Evolutionary conservation across 2,888 invertebrate genomes (phyloP), one percentile per base, ranked within the genome.

Genomic region (Pristionchus exspectatus): DNA sequence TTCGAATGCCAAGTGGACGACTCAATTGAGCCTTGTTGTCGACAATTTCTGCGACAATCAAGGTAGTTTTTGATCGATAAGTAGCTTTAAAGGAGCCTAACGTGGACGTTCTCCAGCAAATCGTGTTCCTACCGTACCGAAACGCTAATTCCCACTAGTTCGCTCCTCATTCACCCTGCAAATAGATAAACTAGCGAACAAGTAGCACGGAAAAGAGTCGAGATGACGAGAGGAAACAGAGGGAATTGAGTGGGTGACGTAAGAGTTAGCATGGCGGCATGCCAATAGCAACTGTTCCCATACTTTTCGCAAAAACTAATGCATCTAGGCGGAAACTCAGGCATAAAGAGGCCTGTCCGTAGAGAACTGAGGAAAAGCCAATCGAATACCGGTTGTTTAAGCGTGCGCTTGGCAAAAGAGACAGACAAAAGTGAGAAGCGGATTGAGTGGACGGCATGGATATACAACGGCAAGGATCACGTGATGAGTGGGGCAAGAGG

Each of bases 91-190:
- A n/a, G 30, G 12, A n/a, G 38, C 21, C 44, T 12, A 81, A 81
- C 2, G n/a, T n/a, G 77, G 2, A n/a, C 38, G 44, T 50, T 81
- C 50, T 16, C 3, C 2, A 81, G 50, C 24, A 81, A 81, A 50
- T 14, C n/a, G n/a, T 24, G 77, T 44, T 81, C 50, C 77, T 30
- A 50, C 4, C 77, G 21, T n/a, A 81, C 50, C 50, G 24, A 74
- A 44, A 81, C 77, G 50, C 50, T 81, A 81, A 81, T 81, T 81
- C 77, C 77, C 77, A 50, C 33, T 81, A 50, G 77, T 81, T 81
- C 77, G 24, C 77, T n/a, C 50, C 77, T 81, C 50, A 50, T 44
- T 81, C 50, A 9, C 50, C 9, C 77, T 50, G 77, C 77, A 81
- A 74, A 74, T 27, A 81, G 50, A 81, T 50, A 81, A n/a, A 81